Conservation (phyloP, 2,888 invertebrate genomes). For the Yponomeuta cagnagella region DNA sequence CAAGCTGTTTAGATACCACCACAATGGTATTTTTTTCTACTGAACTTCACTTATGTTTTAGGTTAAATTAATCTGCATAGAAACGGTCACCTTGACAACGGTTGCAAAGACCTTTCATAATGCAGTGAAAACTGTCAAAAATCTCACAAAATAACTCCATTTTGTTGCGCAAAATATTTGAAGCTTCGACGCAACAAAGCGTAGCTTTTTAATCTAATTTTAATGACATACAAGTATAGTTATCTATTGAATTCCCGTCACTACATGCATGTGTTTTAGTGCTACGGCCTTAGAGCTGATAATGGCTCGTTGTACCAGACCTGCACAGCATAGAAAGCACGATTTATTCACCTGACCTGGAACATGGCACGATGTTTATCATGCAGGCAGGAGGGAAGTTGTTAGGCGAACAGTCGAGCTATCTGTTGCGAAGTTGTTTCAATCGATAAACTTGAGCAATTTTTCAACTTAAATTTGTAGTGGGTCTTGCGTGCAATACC, state of each 20-base stretch:
- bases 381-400: conserved; percentile 7
- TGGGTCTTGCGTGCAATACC: too few relatives aligned
- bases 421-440: not conserved
- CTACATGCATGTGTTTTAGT: not conserved
- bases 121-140: not conserved
- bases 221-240: not conserved
- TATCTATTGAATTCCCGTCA: conserved; percentile 1
- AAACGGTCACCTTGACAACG: conserved; percentile 3
- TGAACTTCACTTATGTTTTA: not conserved
- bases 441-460: not conserved
- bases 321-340: not conserved
- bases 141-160: not conserved
- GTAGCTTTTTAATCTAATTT: not conserved
- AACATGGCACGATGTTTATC: conserved; percentile 9
- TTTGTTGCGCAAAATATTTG: not conserved
- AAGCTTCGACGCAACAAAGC: not conserved
- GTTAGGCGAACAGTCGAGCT: conserved; percentile 7
- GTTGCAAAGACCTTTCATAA: not conserved
- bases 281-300: not conserved
- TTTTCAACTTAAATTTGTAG: not conserved
- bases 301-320: not conserved
- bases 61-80: not conserved
- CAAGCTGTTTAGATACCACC: too few relatives aligned
- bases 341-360: conserved; percentile 11
- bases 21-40: too few relatives aligned